Conservation (phyloP, 2,888 invertebrate genomes). For the Caenorhabditis sp. region DNA sequence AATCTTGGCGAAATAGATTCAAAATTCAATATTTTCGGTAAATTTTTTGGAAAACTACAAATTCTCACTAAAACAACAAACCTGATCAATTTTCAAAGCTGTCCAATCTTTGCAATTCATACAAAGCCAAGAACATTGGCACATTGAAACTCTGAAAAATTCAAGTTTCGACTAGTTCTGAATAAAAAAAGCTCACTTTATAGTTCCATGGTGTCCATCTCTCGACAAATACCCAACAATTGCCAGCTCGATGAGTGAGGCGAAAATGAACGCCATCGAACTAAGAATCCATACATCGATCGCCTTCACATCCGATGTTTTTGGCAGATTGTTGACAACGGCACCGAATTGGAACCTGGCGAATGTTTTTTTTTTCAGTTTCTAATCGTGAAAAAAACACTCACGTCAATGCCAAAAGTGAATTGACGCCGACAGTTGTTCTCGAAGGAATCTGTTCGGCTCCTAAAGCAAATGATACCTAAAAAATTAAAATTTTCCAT, state of each 20-base stretch:
- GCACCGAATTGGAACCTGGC: slow-evolving; percentile 69
- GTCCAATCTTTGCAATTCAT: slow-evolving; percentile 68
- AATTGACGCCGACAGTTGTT: slow-evolving; percentile 71
- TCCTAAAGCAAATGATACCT: slow-evolving; percentile 70
- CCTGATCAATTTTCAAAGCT: slow-evolving; percentile 68
- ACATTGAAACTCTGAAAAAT: slow-evolving; percentile 42
- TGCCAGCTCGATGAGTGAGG: slow-evolving; percentile 69
- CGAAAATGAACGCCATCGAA: slow-evolving; percentile 71
- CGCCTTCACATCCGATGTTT: slow-evolving; percentile 71
- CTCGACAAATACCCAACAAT: slow-evolving; percentile 67
- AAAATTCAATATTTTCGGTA: too few species aligned
- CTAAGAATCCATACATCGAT: slow-evolving; percentile 71
- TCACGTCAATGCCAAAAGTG: slow-evolving; percentile 63
- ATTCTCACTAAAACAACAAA: slow-evolving; percentile 6
- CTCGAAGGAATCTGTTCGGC: slow-evolving; percentile 69
- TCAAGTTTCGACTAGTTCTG: not conserved
- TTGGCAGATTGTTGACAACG: slow-evolving; percentile 69
- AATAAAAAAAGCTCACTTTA: slow-evolving; percentile 42
- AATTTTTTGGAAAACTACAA: not conserved
- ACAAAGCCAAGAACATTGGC: slow-evolving; percentile 69
- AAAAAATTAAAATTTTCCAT: not conserved
- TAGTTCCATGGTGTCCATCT: slow-evolving; percentile 50
- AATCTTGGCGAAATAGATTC: too few species aligned
- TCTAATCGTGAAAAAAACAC: not conserved
- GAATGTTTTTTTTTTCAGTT: not conserved